These are phyloP conservation scores for Eupithecia insigniata DNA, from an alignment of 2,888 invertebrate genomes.

Conservation along the genomic window DNA sequence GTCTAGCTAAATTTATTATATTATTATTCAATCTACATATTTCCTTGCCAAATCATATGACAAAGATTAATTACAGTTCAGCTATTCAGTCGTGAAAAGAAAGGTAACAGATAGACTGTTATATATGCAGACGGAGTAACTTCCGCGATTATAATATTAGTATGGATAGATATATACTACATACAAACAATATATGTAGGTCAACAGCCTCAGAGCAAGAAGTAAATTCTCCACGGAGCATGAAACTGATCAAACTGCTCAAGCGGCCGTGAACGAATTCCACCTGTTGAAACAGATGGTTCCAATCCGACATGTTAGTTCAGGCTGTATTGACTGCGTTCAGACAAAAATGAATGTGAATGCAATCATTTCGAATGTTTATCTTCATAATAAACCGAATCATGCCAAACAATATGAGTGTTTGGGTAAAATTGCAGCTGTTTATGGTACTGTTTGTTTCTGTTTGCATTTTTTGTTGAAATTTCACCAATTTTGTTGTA, in stretches of 20 bases:
- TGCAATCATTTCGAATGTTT: neutral
- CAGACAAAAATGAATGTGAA: constrained; percentile 13
- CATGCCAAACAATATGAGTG: neutral
- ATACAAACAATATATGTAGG: neutral
- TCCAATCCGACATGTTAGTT: constrained; percentile 20
- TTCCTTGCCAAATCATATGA: neutral
- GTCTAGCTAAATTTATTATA: no score
- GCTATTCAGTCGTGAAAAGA: neutral
- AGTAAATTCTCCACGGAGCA: constrained; percentile 10
- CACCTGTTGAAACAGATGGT: constrained; percentile 21
- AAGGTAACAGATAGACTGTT: neutral
- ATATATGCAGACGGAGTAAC: neutral
- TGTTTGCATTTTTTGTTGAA: neutral
- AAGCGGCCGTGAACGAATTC: constrained; percentile 33
- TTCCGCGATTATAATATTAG: neutral
- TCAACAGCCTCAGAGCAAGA: constrained; percentile 12
- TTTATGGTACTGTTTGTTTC: neutral
- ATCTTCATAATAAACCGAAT: neutral
- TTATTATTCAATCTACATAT: neutral
- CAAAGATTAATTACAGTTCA: neutral
- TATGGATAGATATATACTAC: neutral
- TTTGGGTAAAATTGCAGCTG: neutral
- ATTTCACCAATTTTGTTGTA: neutral
- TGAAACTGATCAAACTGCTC: constrained; percentile 21
- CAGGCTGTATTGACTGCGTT: constrained; percentile 22